Base-by-base conservation (phyloP, 1,140 invertebrate species). In the Caenorhabditis briggsae region DNA sequence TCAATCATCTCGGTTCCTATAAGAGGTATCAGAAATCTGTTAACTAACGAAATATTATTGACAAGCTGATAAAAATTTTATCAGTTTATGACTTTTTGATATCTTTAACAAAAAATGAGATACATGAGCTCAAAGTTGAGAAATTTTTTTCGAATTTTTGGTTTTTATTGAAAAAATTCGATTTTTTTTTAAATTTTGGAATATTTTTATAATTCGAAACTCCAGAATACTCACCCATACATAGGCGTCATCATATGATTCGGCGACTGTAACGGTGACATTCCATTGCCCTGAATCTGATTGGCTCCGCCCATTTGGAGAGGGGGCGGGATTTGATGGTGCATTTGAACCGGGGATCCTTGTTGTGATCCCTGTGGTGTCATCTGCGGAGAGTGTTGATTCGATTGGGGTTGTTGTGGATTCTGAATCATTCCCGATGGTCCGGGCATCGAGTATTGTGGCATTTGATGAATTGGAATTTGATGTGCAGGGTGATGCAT, bases 201-300 rank as follows among this genome's bases (percentile, higher is more conserved):
- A n/a, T n/a, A n/a, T n/a, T n/a, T n/a, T n/a, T n/a, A n/a, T n/a
- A n/a, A n/a, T n/a, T 7, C 20, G 25, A 61, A 33, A 61, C 14
- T 7, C 0, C 14, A 6, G 23, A 48, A 48, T 50, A 78, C 70
- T 78, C 43, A 78, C 70, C 70, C 70, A 50, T 78, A 78, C 70
- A 78, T 78, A 23, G 70, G 70, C n/a, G 70, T 78, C 70, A 78
- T 78, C 70, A 78, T 78, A 50, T 78, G 70, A 78, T 78, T 78
- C 43, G 70, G 70, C 1, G 18, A 23, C n/a, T 78, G 70, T 50
- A 78, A 50, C 46, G 70, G 70, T 14, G 70, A 78, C 70, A 78
- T 78, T n/a, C 70, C 70, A 53, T 50, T 78, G 9, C 43, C 70
- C 14, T 46, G 46, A 14, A 70, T 70, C 41, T 70, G 64, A 18